phyloP scores from a whole-genome alignment of 2,797 vertebrate genomes.

The Rhynchotus rufescens region DNA sequence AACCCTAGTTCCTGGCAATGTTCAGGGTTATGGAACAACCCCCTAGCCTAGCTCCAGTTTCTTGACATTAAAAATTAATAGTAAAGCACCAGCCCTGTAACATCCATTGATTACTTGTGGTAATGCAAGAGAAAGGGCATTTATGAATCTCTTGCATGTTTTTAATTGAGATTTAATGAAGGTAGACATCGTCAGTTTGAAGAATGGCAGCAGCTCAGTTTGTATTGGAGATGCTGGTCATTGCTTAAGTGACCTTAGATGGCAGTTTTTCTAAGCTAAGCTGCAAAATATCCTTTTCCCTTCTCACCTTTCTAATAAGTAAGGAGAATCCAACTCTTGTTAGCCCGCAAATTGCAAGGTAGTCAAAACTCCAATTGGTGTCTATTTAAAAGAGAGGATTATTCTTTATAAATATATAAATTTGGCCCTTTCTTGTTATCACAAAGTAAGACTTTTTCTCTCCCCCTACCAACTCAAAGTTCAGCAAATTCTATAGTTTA shows the following conservation, averaged over 20 bases:
- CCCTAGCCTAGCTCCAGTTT: neutral
- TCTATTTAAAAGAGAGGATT: neutral
- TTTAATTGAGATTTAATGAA: neutral
- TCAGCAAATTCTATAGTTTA: neutral
- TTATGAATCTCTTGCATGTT: conserved; percentile 13
- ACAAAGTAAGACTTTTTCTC: neutral
- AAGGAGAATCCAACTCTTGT: neutral
- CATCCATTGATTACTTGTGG: conserved; percentile 26
- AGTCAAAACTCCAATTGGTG: neutral
- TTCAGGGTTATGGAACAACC: neutral
- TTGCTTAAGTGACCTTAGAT: neutral
- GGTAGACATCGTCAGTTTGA: conserved; percentile 3
- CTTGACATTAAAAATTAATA: conserved; percentile 40
- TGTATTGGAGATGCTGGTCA: neutral
- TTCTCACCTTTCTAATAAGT: conserved; percentile 31
- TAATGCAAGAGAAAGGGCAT: conserved; percentile 25
- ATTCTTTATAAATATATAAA: neutral
- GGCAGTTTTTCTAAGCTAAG: neutral
- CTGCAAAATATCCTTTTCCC: neutral
- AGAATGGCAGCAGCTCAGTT: neutral
- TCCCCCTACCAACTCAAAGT: neutral
- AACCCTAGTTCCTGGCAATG: neutral
- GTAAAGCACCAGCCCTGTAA: conserved; percentile 9
- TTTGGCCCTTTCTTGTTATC: neutral
- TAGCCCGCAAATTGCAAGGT: neutral